Percentiles rank a stretch among this genome's conserved stretches.
phyloP scores from a whole-genome alignment of 1,140 invertebrate species.

The Neodiprion pinetum region DNA sequence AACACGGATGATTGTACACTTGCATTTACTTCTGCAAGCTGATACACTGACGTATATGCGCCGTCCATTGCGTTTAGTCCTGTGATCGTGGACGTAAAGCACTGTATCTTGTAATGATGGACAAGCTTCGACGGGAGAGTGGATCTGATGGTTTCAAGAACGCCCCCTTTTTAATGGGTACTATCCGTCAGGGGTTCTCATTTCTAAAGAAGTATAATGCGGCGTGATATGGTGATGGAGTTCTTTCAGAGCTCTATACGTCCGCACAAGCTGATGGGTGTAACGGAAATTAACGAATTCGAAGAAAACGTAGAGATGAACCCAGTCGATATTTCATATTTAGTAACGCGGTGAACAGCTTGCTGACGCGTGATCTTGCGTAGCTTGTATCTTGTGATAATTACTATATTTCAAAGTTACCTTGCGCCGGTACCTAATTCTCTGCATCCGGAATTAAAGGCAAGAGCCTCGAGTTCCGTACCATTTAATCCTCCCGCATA shows the following conservation, averaged over 20 bases:
- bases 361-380: neutral
- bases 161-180: slow-evolving; percentile 12
- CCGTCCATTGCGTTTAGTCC: neutral
- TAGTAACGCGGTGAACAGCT: neutral
- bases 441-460: slow-evolving; percentile 10
- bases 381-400: neutral
- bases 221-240: neutral
- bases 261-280: neutral
- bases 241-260: neutral
- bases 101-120: slow-evolving; percentile 11
- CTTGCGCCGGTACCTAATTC: neutral
- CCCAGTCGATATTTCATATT: neutral
- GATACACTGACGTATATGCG: no score
- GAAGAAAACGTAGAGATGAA: neutral
- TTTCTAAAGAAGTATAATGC: neutral
- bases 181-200: slow-evolving; percentile 10
- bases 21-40: no score
- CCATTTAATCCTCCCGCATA: slow-evolving; percentile 11
- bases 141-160: slow-evolving; percentile 7
- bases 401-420: neutral
- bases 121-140: slow-evolving; percentile 8
- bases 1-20: no score
- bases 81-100: slow-evolving; percentile 1
- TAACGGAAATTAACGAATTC: neutral
- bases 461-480: neutral